phyloP scores from a whole-genome alignment of 2,113 vertebrate genomes.

The Pandion haliaetus region DNA sequence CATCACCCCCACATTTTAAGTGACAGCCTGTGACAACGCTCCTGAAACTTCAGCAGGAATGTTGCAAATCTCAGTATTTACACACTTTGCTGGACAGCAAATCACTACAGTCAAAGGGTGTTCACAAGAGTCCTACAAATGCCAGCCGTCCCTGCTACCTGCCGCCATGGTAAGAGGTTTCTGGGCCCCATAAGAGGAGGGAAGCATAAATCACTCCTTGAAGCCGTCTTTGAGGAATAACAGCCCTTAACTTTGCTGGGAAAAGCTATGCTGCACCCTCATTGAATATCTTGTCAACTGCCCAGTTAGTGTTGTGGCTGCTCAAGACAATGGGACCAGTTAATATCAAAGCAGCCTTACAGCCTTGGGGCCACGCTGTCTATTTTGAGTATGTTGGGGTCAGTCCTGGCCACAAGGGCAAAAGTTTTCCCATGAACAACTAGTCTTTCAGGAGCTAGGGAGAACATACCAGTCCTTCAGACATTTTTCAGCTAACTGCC shows the following conservation, averaged over 20 bases:
- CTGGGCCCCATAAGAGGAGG: neutral
- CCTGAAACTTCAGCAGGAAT: neutral
- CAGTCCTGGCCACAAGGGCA: neutral
- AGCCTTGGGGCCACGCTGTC: neutral
- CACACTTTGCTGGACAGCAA: neutral
- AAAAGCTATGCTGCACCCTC: neutral
- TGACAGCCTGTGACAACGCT: neutral
- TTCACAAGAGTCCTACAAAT: neutral
- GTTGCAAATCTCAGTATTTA: neutral
- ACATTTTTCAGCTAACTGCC: neutral
- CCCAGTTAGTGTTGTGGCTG: neutral
- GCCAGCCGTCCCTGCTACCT: neutral
- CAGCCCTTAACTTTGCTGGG: neutral
- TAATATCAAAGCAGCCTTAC: neutral
- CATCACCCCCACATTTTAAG: neutral
- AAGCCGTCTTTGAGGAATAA: neutral
- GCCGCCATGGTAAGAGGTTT: rapidly evolving
- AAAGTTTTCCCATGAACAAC: neutral
- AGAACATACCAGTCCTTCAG: neutral
- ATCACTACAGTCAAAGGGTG: neutral
- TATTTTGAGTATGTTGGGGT: neutral
- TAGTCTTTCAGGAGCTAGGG: neutral
- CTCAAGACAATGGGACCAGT: neutral
- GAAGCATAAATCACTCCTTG: neutral
- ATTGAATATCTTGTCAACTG: neutral